Evolutionary conservation across 2,888 invertebrate species (phyloP).

Genomic region (Gisinianus flammeolus): DNA sequence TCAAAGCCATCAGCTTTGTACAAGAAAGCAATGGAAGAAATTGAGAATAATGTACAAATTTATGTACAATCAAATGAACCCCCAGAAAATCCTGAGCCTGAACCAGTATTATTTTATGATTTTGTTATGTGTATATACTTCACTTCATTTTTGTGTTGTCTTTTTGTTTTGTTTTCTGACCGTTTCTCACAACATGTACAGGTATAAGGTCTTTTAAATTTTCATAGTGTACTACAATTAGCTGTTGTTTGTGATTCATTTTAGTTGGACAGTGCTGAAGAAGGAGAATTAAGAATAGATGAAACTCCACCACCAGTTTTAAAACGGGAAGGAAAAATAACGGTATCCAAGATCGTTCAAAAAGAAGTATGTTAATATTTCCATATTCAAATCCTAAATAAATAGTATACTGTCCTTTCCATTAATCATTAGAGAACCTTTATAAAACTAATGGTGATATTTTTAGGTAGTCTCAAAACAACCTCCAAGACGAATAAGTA

Average conservation of each 20-base stretch:
- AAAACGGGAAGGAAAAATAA: conserved; percentile 43
- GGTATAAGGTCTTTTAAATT: neutral
- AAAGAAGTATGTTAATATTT: conserved; percentile 10
- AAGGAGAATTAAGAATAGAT: conserved; percentile 61
- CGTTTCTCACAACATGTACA: neutral
- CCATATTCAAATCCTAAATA: neutral
- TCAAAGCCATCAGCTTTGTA: conserved; percentile 73
- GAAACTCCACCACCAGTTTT: conserved; percentile 59
- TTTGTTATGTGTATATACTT: neutral
- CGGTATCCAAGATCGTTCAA: neutral
- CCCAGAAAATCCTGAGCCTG: neutral
- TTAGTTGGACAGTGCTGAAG: conserved; percentile 55
- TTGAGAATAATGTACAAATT: conserved; percentile 72
- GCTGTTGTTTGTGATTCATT: neutral
- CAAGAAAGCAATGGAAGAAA: conserved; percentile 85
- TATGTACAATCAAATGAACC: conserved; percentile 30
- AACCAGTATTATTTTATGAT: neutral
- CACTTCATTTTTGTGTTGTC: no score
- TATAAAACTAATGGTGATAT: no score
- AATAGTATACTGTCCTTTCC: neutral
- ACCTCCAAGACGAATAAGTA: conserved; percentile 44
- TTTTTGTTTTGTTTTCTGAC: no score
- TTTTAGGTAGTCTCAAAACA: neutral
- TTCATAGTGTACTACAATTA: neutral
- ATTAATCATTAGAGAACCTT: no score